Base-by-base conservation (phyloP, 2,888 invertebrate species). In the Oscheius sp. region DNA sequence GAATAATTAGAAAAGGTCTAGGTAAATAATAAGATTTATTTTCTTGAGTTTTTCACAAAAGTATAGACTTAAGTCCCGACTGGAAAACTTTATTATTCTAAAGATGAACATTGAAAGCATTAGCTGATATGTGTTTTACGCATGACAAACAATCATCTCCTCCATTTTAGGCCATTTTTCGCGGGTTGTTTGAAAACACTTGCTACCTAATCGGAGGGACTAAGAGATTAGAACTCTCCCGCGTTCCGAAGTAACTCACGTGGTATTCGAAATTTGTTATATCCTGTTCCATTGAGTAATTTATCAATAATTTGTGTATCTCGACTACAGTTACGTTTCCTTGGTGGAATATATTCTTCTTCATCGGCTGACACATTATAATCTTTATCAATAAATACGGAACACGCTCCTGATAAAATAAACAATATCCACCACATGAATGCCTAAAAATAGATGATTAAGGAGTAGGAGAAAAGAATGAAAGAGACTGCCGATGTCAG, bases 221-320 rank as follows among this genome's bases (percentile, higher is more conserved):
- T 66, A 61, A 71, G 53, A 61, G 53, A 46, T 61, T 56, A 66
- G 49, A 66, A 66, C 18, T 58, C 5, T 35, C 35, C 9, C 25
- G n/a, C 45, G 63, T 63, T 45, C 45, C 27, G 21, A 21, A 23
- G 21, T 46, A 72, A 78, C 80, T 72, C 73, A 86, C 87, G 81
- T 66, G 88, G 88, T 68, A 88, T 84, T 56, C 84, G 79, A 79
- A 86, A 88, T 72, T 88, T 88, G 79, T 88, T 88, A 74, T 88
- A 88, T 52, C 87, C 88, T 25, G 87, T 87, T 23, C 86, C 86
- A 69, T 88, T 88, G 46, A 88, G 78, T 46, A 88, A 68, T 66
- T 79, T 84, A 76, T 88, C 86, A 35, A 88, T 88, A 72, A 88
- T 85, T 43, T 78, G 81, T 35, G 84, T 86, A 68, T 87, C 87